Evolutionary conservation across 53 echinoderm and acorn worm genomes (phyloP), one percentile per base, ranked within the genome.

Genomic region (Holothuria scabra): DNA sequence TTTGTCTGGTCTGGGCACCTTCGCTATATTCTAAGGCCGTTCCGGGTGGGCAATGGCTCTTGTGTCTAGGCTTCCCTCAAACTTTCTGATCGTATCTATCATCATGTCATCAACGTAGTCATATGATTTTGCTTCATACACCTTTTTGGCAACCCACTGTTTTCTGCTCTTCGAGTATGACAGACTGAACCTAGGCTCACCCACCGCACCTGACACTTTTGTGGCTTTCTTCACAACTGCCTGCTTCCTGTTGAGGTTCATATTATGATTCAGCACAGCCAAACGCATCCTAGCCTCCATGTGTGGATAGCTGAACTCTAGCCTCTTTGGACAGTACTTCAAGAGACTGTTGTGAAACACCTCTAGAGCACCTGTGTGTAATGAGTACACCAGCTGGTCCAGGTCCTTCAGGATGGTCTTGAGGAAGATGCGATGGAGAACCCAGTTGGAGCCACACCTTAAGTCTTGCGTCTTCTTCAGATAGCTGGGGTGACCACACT

Each of bases 301-400:
- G 12, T 63, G 66, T 10, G 63, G 32, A 37, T 84, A 87, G 14
- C 34, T 28, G 44, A 87, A 91, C 20, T 84, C 76, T 22, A 59
- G 68, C 16, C 91, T 28, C 65, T 91, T 91, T 1, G 91, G 88
- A 13, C 72, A 70, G 46, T 84, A 88, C 38, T 91, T 87, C 28
- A 84, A 61, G 3, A 88, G 59, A 2, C 85, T 46, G n/a, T 20
- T 38, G 60, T 92, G 81, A 67, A 60, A 92, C 12, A 82, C 82
- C 59, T 92, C 92, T 31, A 92, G 30, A 12, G 82, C 67, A 5
- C 92, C 92, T 2, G 88, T 89, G 61, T 89, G 92, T 46, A 89
- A 91, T 23, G 68, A 65, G 18, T 80, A 58, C 8, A 81, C 71
- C 14, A 90, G 61, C 8, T 80, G 60, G 2, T 85, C 41, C 20